A percentile compares a stretch with the other conserved stretches of the same genome.
Conservation (phyloP, 2,113 vertebrate genomes). For the Heliornis fulica region DNA sequence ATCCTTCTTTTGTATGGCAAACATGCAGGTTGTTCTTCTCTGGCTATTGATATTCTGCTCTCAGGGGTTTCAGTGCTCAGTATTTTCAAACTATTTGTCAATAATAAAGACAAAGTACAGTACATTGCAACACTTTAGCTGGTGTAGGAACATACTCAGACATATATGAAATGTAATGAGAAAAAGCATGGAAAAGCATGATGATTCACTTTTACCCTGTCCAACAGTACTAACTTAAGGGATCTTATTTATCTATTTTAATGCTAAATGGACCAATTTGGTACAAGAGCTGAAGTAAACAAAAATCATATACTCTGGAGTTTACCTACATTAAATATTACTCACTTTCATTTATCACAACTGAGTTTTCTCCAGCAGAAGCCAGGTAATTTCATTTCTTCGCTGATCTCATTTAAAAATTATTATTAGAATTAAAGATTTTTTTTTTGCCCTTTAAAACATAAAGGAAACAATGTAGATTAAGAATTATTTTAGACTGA, state of each 20-base stretch:
- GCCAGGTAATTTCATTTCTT: not conserved
- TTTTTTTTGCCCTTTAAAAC: not conserved
- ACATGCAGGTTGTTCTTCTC: slow-evolving; percentile 7
- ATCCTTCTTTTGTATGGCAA: not conserved
- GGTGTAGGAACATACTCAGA: not conserved
- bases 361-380: not conserved
- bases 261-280: not conserved
- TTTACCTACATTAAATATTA: not conserved
- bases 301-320: not conserved
- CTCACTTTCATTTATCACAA: not conserved
- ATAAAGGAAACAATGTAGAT: not conserved
- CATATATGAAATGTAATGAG: not conserved
- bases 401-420: not conserved
- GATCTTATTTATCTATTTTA: not conserved
- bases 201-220: not conserved
- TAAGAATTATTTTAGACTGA: not conserved
- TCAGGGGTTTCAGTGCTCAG: not conserved
- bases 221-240: not conserved
- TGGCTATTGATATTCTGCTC: not conserved
- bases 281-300: not conserved
- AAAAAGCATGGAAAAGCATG: not conserved
- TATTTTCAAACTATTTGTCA: slow-evolving; percentile 35
- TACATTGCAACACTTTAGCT: not conserved
- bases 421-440: not conserved
- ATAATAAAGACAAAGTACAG: not conserved